These are phyloP conservation scores for Megamerina dolium DNA, from an alignment of 2,888 invertebrate species.

Conservation along the genomic window DNA sequence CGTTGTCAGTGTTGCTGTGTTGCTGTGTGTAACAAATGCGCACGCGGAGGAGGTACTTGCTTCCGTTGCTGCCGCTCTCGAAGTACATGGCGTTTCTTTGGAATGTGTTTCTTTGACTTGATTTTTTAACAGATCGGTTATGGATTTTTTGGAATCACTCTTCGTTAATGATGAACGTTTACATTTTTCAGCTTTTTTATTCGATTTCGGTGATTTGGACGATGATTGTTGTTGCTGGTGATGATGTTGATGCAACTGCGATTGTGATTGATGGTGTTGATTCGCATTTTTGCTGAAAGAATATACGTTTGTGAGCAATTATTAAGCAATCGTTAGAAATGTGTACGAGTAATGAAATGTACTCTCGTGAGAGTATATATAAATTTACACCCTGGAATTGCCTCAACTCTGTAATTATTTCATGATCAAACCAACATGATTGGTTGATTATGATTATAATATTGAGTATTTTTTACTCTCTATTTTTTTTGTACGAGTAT, in stretches of 20 bases:
- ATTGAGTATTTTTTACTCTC: too few species aligned
- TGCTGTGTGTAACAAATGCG: too few species aligned
- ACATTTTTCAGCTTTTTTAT: constrained; percentile 19
- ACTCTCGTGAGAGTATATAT: too few species aligned
- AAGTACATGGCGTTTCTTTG: constrained; percentile 8
- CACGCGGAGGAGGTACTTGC: too few species aligned
- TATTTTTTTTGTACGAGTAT: too few species aligned
- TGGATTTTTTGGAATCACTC: constrained; percentile 15
- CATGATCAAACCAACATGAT: too few species aligned
- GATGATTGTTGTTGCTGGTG: constrained; percentile 7
- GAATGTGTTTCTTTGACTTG: constrained; percentile 8
- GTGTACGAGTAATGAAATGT: too few species aligned
- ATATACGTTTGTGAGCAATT: background rate
- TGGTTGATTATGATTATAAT: too few species aligned
- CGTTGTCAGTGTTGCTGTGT: background rate
- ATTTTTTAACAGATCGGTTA: constrained; percentile 12
- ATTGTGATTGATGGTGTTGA: constrained; percentile 9
- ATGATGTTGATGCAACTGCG: constrained; percentile 8
- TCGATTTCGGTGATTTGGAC: constrained; percentile 14
- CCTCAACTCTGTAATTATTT: too few species aligned
- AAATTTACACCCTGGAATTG: too few species aligned
- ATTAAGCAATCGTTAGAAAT: background rate
- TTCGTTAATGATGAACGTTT: constrained; percentile 18
- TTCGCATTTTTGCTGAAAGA: constrained; percentile 18
- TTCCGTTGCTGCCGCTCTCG: constrained; percentile 3